phyloP scores from a whole-genome alignment of 2,888 invertebrate genomes.

The Drosophila diplacantha region DNA sequence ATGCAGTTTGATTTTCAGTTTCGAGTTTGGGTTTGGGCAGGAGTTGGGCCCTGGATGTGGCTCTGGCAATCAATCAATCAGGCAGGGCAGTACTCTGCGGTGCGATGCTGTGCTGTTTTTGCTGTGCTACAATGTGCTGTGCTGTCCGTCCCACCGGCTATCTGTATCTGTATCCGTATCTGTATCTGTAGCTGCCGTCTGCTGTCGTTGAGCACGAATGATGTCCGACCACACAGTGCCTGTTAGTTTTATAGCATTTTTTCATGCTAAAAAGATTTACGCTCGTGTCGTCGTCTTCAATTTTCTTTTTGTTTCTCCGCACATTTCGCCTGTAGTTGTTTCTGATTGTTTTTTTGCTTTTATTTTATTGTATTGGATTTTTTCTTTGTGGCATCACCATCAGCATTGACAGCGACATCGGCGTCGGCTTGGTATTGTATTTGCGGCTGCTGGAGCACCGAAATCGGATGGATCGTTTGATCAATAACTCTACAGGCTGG shows the following conservation, averaged over 20 bases:
- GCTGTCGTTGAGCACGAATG: conserved; percentile 68
- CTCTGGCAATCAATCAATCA: conserved; percentile 65
- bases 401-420: conserved; percentile 1
- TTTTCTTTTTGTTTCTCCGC: conserved; percentile 68
- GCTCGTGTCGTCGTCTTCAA: conserved; percentile 70
- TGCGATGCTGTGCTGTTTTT: background rate
- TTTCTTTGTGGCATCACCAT: conserved; percentile 21
- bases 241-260: conserved; percentile 76
- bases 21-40: conserved; percentile 23
- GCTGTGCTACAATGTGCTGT: background rate
- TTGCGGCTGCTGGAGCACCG: conserved; percentile 24
- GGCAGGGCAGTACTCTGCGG: conserved; percentile 1
- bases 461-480: conserved; percentile 52
- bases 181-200: conserved; percentile 50
- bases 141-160: conserved; percentile 40
- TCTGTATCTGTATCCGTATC: conserved; percentile 30
- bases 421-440: conserved; percentile 5
- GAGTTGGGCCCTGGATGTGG: conserved; percentile 23
- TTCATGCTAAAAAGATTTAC: conserved; percentile 72
- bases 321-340: conserved; percentile 63
- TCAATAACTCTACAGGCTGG: conserved; percentile 71
- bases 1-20: conserved; percentile 37
- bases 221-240: conserved; percentile 70
- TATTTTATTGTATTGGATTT: conserved; percentile 15
- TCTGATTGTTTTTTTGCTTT: conserved; percentile 28